Evolutionary conservation across 1,140 invertebrate genomes (phyloP).

Genomic region (honey bee (Apis mellifera)): DNA sequence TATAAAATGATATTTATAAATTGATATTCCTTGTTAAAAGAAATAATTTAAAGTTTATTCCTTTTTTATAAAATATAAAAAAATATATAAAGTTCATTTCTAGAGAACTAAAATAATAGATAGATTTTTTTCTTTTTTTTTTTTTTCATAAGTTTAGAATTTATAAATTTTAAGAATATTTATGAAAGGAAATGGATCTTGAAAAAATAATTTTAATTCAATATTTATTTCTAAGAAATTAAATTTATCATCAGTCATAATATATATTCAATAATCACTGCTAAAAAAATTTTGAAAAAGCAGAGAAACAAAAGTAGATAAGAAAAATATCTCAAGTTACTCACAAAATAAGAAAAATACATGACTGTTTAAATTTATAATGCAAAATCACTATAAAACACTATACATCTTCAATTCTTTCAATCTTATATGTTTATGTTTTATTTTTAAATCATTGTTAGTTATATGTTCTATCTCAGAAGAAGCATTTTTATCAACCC

Average conservation of each 20-base stretch:
- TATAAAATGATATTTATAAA: background rate
- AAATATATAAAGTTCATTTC: too few species aligned
- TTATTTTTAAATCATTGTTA: background rate
- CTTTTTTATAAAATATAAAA: too few species aligned
- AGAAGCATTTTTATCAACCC: background rate
- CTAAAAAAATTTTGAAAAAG: background rate
- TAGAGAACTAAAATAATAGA: too few species aligned
- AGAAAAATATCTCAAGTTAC: background rate
- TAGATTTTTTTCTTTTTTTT: too few species aligned
- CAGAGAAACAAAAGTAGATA: background rate
- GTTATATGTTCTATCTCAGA: background rate
- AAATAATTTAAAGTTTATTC: too few species aligned
- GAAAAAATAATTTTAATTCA: too few species aligned
- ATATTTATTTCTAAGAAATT: too few species aligned
- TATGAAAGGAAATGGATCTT: too few species aligned
- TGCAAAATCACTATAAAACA: background rate
- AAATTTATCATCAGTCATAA: too few species aligned
- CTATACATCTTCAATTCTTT: background rate
- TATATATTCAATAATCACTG: too few species aligned
- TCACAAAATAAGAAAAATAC: slow-evolving; percentile 55
- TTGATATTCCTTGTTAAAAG: background rate
- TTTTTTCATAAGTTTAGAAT: too few species aligned
- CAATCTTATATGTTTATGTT: background rate
- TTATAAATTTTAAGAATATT: too few species aligned
- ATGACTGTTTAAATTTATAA: slow-evolving; percentile 22